Base-by-base conservation (phyloP, 1,140 invertebrate species). In the Oscheius sp. region DNA sequence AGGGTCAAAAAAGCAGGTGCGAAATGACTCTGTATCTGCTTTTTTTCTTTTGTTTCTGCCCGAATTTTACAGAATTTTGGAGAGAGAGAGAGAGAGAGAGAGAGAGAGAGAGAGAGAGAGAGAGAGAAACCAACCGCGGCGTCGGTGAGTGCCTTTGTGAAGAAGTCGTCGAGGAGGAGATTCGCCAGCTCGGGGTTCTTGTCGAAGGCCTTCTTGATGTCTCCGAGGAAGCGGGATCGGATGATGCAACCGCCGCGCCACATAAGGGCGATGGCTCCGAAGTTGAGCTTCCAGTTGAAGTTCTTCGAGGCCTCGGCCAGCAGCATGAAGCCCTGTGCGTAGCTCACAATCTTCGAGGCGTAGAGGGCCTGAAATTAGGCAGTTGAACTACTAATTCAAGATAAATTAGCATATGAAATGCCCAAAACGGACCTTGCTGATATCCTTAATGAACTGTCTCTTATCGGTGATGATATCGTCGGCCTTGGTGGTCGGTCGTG, bases 201-300 rank as follows among this genome's bases (percentile, higher is more conserved):
- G 67, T 94, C 92, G 85, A 94, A 99, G 0, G 96, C 96, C 45
- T 89, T 87, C 87, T 98, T 99, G 78, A 99, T 99, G 83, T 97
- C 94, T 31, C 94, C 95, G 67, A 99, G 87, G 85, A 99, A 99
- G 0, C 72, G 68, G 85, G 91, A 95, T 84, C 95, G 89, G 82
- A 98, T 99, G 82, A 99, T 99, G 85, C 97, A 99, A 35, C 97
- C 97, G 28, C 97, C 97, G 77, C 96, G 89, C 97, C 97, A 99
- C 96, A 99, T 99, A 0, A 99, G 87, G 18, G 97, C 96, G 80
- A 99, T 97, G 38, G 92, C 92, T 59, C 96, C 96, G 82, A 97
- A 96, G 86, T 99, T 98, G 18, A 99, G 87, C 68, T 94, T 91
- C 97, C 96, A 99, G 0, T 90, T 89, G 78, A 94, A 91, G 69